Conservation (phyloP, 2,888 invertebrate genomes). For the Zaprionus lineosus region DNA sequence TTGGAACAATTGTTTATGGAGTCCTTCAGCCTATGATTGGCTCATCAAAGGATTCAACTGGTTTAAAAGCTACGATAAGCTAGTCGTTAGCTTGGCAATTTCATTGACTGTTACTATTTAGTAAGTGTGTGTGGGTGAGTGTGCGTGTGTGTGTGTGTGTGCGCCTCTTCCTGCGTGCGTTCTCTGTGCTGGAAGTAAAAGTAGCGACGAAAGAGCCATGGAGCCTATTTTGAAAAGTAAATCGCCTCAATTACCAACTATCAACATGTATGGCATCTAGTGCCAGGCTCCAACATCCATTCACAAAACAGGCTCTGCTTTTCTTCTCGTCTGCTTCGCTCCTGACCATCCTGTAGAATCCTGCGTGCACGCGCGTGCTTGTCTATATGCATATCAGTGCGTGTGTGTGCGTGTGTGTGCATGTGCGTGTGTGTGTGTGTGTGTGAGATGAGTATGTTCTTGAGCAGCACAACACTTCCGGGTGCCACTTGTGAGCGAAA, state of each 20-base stretch:
- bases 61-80: constrained; percentile 22
- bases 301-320: not conserved
- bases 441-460: constrained; percentile 66
- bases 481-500: constrained; percentile 74
- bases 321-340: not conserved
- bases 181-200: constrained; percentile 29
- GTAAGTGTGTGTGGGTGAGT: not conserved
- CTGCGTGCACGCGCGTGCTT: constrained; percentile 22
- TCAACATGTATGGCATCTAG: constrained; percentile 73
- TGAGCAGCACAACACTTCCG: constrained; percentile 77
- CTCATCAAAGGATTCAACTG: constrained; percentile 6
- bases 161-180: not conserved
- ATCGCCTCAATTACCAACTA: constrained; percentile 77
- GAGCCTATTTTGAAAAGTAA: constrained; percentile 62
- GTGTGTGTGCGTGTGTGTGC: constrained; percentile 11
- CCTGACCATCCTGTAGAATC: constrained; percentile 11
- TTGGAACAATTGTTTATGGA: constrained; percentile 20
- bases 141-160: not conserved
- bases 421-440: constrained; percentile 21
- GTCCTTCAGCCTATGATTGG: constrained; percentile 15
- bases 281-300: not conserved
- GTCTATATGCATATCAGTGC: constrained; percentile 6
- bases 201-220: constrained; percentile 24
- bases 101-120: not conserved
- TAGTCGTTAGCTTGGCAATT: constrained; percentile 1